Base-by-base conservation (phyloP, 2,888 invertebrate species). In the Balanococcus diminutus region DNA sequence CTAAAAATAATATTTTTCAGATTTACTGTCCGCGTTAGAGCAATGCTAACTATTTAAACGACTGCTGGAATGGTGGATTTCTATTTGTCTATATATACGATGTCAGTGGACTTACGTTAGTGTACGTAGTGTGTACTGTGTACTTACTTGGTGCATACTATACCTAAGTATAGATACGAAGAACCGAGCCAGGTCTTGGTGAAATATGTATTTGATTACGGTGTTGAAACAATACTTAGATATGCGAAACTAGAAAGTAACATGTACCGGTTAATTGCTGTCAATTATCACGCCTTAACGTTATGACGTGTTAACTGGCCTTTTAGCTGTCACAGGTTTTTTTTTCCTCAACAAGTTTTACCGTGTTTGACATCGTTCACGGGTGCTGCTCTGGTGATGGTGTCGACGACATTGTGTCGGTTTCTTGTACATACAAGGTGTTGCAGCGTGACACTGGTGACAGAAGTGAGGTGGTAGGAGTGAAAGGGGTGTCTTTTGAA, bases 181-280 rank as follows among this genome's bases (percentile, higher is more conserved):
- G 31, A 31, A 16, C 72, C n/a, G 16, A 72, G 31, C 75, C 19
- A n/a, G 19, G n/a, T 22, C 22, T 56, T 36, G 75, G 14, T 67
- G 67, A 67, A 67, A 67, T 79, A 79, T 79, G 75, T 79, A 32
- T 79, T 79, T 79, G 75, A 79, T 79, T 79, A 79, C 9, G 75
- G 75, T 79, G 75, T 79, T 79, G 75, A 79, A 79, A 79, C 75
- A 79, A 79, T 79, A 79, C 67, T 5, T 16, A 4, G 28, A 16
- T 25, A 67, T 36, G 75, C 36, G 75, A 79, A 79, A 79, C 75
- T 79, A 79, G 75, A 79, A 79, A 79, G 75, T 79, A 79, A 79
- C 75, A 28, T 79, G 75, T 79, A 79, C 75, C 75, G 75, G 75
- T 79, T 79, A 79, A 79, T 79, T 79, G 75, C 75, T 79, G 75